These are phyloP conservation scores for Ivindomyrus marchei DNA, from an alignment of 2,113 vertebrate genomes.

Conservation along the genomic window DNA sequence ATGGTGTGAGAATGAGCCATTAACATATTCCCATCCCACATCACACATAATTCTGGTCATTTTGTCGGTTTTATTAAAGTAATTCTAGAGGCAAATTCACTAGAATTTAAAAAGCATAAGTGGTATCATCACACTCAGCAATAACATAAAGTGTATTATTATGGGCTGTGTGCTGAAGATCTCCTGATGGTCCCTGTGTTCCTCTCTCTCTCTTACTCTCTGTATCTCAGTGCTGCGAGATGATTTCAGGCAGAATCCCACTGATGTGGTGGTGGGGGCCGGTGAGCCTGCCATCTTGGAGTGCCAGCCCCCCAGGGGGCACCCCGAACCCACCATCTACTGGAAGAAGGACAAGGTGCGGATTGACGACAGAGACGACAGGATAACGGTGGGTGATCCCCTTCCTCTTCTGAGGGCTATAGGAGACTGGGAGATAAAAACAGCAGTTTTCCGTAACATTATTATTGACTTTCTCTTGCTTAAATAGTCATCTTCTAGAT, in stretches of 20 bases:
- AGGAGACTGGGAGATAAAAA: not conserved
- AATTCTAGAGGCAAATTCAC: not conserved
- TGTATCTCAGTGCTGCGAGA: slow-evolving; percentile 81
- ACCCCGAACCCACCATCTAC: slow-evolving; percentile 94
- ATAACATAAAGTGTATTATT: slow-evolving; percentile 5
- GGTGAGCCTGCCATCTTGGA: slow-evolving; percentile 94
- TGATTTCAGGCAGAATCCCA: slow-evolving; percentile 95
- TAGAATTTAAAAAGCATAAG: slow-evolving; percentile 1
- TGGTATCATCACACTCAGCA: not conserved
- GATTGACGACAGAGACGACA: slow-evolving; percentile 88
- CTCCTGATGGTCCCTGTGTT: slow-evolving; percentile 9
- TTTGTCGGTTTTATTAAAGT: not conserved
- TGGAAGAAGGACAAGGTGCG: slow-evolving; percentile 97
- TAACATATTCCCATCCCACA: not conserved
- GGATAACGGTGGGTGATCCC: slow-evolving; percentile 77
- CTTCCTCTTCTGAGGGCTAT: not conserved
- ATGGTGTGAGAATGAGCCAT: not conserved
- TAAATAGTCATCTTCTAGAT: not conserved
- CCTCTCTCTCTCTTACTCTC: not conserved
- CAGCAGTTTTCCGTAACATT: not conserved
- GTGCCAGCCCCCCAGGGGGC: slow-evolving; percentile 89
- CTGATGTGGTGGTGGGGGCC: slow-evolving; percentile 89
- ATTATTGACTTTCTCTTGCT: not conserved
- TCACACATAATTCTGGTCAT: not conserved
- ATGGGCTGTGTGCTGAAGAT: not conserved